phyloP scores from a whole-genome alignment of 2,113 vertebrate species.

The Arvicanthis niloticus region DNA sequence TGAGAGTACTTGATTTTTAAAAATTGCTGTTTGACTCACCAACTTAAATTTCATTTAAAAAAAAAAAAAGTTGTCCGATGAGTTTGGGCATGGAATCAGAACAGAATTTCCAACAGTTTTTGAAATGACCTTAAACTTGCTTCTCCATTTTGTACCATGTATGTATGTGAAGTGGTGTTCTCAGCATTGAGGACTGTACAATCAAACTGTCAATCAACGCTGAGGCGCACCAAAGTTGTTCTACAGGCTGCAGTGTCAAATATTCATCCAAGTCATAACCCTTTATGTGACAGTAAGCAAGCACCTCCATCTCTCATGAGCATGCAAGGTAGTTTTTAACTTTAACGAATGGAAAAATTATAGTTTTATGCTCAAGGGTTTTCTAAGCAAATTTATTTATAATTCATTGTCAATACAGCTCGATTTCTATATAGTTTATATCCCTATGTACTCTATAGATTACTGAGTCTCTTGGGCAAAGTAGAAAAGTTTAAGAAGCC shows the following conservation, averaged over 20 bases:
- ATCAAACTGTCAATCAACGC: background rate
- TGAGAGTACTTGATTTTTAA: background rate
- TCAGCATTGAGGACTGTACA: background rate
- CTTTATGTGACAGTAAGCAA: background rate
- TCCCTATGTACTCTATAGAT: background rate
- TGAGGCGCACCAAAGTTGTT: background rate
- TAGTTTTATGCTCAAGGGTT: background rate
- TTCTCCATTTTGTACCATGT: background rate
- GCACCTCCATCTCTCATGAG: background rate
- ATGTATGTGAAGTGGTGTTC: background rate
- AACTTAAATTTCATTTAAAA: background rate
- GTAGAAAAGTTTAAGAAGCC: background rate
- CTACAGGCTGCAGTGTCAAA: background rate
- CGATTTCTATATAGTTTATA: background rate
- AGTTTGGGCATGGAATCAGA: background rate
- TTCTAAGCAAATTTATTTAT: background rate
- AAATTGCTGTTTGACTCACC: background rate
- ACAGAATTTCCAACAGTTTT: background rate
- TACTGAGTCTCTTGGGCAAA: background rate
- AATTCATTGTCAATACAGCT: background rate
- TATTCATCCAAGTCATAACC: too few relatives aligned
- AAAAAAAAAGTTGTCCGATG: background rate
- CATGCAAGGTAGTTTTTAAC: background rate
- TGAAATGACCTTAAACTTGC: background rate
- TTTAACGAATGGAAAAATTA: background rate